Evolutionary conservation across 1,140 invertebrate genomes (phyloP).

Genomic region (Oedothorax gibbosus): DNA sequence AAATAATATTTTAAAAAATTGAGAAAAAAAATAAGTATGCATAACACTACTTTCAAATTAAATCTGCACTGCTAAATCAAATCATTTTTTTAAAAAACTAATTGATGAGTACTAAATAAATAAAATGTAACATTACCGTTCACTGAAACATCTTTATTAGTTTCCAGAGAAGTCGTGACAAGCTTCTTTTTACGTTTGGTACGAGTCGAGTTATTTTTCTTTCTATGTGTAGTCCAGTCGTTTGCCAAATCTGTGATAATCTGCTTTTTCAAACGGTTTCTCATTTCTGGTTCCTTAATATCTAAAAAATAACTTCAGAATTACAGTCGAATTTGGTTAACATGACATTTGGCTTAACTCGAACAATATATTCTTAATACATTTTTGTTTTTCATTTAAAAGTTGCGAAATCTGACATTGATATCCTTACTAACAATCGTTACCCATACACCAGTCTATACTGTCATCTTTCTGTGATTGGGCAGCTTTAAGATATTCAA

Average conservation of each 20-base stretch:
- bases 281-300: constrained; percentile 1
- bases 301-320: constrained; percentile 20
- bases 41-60: neutral
- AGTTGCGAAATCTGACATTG: neutral
- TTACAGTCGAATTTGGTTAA: neutral
- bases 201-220: neutral
- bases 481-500: no score
- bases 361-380: no score
- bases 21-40: no score
- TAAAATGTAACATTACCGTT: neutral
- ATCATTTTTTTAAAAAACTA: neutral
- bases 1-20: no score
- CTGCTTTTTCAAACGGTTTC: neutral
- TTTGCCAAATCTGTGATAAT: constrained; percentile 3
- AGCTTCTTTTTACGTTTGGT: neutral
- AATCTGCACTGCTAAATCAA: neutral
- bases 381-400: neutral
- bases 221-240: neutral
- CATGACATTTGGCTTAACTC: neutral
- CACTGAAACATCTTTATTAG: neutral
- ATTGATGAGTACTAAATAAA: neutral
- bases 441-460: neutral
- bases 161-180: neutral
- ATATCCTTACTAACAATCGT: neutral
- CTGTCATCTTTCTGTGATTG: neutral